Conservation (phyloP, 2,113 vertebrate species). For the Boleophthalmus pectinirostris region DNA sequence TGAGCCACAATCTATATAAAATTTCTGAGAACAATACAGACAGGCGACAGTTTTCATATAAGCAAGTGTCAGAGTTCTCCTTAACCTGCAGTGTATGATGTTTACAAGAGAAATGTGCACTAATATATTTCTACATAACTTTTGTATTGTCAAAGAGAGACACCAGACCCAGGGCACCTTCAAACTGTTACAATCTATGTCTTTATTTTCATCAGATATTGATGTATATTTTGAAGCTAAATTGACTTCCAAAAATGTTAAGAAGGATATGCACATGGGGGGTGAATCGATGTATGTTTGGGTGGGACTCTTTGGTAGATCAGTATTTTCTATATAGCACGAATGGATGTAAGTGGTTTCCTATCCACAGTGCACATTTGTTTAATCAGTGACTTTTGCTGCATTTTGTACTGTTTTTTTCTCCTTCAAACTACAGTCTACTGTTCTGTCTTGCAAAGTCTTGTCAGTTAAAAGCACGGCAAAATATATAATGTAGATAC, state of each 20-base stretch:
- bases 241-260: constrained; percentile 21
- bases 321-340: constrained; percentile 26
- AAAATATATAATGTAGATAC: constrained; percentile 7
- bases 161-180: constrained; percentile 59
- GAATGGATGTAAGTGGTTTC: constrained; percentile 13
- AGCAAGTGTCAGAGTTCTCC: constrained; percentile 24
- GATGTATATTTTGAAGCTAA: constrained; percentile 62
- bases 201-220: constrained; percentile 62
- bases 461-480: constrained; percentile 8
- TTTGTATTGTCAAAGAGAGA: constrained; percentile 37
- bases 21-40: constrained; percentile 15
- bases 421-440: constrained; percentile 22
- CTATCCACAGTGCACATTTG: constrained; percentile 16
- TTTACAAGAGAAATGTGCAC: constrained; percentile 70
- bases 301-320: background rate
- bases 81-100: constrained; percentile 55
- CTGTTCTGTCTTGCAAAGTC: constrained; percentile 10
- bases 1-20: background rate
- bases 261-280: constrained; percentile 38
- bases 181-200: constrained; percentile 55
- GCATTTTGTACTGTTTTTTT: constrained; percentile 22
- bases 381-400: constrained; percentile 21
- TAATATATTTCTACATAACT: constrained; percentile 45
- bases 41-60: background rate
- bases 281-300: background rate